phyloP scores from a whole-genome alignment of 2,113 vertebrate genomes.

The Rhadina sibilatrix region DNA sequence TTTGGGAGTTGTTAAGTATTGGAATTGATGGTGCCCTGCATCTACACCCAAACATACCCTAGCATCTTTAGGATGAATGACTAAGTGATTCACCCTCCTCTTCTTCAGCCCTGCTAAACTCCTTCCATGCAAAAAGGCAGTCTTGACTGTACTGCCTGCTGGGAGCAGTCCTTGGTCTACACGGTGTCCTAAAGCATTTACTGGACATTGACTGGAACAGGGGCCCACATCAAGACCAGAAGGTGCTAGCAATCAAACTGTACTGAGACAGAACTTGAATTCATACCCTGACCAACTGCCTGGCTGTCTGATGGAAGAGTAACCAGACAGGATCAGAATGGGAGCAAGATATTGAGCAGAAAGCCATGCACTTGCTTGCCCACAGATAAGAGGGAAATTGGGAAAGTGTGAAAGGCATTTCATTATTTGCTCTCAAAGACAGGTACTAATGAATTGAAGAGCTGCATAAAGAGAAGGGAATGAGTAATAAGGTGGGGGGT shows the following conservation, averaged over 20 bases:
- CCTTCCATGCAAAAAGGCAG: not conserved
- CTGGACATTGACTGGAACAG: not conserved
- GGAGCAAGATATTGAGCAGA: not conserved
- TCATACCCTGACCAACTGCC: not conserved
- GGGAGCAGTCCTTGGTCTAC: not conserved
- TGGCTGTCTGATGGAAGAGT: not conserved
- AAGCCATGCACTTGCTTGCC: rapidly evolving
- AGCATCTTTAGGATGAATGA: not conserved
- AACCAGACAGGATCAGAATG: not conserved
- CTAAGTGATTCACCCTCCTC: not conserved
- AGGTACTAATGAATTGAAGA: not conserved
- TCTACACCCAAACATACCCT: not conserved
- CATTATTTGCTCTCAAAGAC: not conserved
- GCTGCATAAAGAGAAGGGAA: not conserved
- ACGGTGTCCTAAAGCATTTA: not conserved
- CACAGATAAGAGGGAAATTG: not conserved
- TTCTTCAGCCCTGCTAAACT: not conserved
- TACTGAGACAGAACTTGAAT: not conserved
- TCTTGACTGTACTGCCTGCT: not conserved
- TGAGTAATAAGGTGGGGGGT: not conserved
- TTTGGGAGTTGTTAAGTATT: not conserved
- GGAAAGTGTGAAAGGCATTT: not conserved
- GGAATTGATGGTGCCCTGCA: not conserved
- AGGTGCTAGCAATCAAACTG: not conserved
- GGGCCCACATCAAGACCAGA: not conserved